Evolutionary conservation across 1,140 invertebrate genomes (phyloP), one percentile per base, ranked within the genome.

Genomic region (Drosophila murphyi): DNA sequence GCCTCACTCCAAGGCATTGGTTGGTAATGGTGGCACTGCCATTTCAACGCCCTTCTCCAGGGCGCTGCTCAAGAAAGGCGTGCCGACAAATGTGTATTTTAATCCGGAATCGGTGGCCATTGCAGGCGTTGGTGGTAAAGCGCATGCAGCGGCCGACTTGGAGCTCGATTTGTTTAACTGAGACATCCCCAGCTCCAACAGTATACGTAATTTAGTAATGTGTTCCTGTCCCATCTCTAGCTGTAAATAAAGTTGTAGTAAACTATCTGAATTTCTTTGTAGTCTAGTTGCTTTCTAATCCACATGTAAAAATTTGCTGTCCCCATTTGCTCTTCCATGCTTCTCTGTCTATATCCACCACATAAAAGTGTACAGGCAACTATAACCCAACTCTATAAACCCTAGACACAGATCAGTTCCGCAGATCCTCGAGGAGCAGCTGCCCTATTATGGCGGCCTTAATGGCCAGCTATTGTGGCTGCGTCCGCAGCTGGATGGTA

Each of bases 111-210:
- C 95, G 2, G 93, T 95, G 1, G 96, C 96, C n/a, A 93, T 96
- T 3, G 95, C 93, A 6, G 96, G 96, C 2, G 95, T 95, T 7
- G 95, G 95, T 0, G 96, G 96, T 31, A 93, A 95, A 55, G 95
- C 95, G 0, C 94, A 96, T 76, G 95, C 95, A 2, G 93, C 95
- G 82, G 95, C 95, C 35, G 95, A 96, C 76, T 88, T 95, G 68
- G 87, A 93, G 51, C 37, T 93, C 91, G 91, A 92, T 93, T 71
- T 94, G 90, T 72, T 94, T 87, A 82, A 81, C 56, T 90, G 57
- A 60, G 35, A 41, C 5, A 47, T 48, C 37, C 28, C 29, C 48
- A 47, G 34, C 65, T 61, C 32, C 59, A 56, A 32, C 47, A 41
- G 39, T 41, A n/a, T 61, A 51, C 72, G 51, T 63, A 69, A 56